phyloP scores from a whole-genome alignment of 2,888 invertebrate species.

The Sipunculus nudus region DNA sequence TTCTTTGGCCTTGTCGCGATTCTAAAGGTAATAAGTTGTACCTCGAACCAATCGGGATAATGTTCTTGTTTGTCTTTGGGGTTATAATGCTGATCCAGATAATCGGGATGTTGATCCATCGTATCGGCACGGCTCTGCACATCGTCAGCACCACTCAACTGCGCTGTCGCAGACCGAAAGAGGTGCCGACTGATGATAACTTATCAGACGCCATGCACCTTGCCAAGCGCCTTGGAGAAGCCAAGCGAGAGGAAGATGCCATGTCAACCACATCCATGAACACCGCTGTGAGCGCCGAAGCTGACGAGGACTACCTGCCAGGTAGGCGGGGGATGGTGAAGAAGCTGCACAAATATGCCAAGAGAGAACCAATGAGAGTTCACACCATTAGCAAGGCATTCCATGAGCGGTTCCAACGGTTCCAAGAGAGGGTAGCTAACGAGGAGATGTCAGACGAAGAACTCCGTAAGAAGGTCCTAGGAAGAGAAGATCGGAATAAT shows the following conservation, averaged over 20 bases:
- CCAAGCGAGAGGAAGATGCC: neutral
- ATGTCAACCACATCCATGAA: neutral
- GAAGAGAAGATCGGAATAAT: too few species aligned
- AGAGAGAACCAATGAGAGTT: neutral
- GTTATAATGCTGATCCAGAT: slow-evolving; percentile 55
- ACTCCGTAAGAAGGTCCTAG: too few species aligned
- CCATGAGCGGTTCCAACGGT: too few species aligned
- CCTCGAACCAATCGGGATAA: slow-evolving; percentile 29
- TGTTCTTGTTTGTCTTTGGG: slow-evolving; percentile 54
- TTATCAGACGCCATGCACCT: neutral
- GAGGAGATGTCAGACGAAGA: too few species aligned
- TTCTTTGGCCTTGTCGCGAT: slow-evolving; percentile 31
- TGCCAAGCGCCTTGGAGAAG: slow-evolving; percentile 12
- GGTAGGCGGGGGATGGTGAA: neutral
- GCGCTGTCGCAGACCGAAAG: neutral
- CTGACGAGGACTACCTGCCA: neutral
- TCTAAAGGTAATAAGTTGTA: slow-evolving; percentile 12
- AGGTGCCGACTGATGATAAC: too few species aligned
- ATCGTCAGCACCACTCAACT: slow-evolving; percentile 72
- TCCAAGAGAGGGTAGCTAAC: too few species aligned
- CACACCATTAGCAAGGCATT: neutral
- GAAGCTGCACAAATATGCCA: slow-evolving; percentile 1
- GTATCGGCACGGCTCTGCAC: slow-evolving; percentile 62
- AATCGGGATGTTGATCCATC: slow-evolving; percentile 58
- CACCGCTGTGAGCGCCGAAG: neutral